Conservation (phyloP, 2,113 vertebrate genomes). For the Cricetomys ansorgei region DNA sequence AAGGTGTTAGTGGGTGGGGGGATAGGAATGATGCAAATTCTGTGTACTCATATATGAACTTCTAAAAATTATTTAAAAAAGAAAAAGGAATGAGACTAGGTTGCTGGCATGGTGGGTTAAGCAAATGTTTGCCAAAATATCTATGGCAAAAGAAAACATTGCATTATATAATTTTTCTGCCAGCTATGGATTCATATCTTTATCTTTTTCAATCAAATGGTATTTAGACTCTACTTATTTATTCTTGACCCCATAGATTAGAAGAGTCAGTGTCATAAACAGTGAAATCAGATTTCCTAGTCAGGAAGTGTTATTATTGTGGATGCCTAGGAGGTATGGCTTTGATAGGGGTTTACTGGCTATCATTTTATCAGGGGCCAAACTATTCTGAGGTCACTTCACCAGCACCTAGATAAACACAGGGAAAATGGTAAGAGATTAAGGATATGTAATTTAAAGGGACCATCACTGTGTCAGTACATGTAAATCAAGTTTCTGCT, state of each 20-base stretch:
- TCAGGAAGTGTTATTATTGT: not conserved
- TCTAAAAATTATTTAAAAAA: not conserved
- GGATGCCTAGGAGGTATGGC: not conserved
- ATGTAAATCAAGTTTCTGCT: not conserved
- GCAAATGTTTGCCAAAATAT: slow-evolving; percentile 15
- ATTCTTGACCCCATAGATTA: not conserved
- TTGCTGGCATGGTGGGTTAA: not conserved
- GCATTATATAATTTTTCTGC: slow-evolving; percentile 14
- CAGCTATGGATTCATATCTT: not conserved
- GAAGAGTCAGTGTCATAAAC: not conserved
- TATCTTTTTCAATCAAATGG: not conserved
- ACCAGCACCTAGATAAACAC: not conserved
- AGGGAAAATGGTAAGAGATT: not conserved
- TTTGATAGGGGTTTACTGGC: not conserved
- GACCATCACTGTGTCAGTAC: not conserved
- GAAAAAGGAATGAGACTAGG: not conserved
- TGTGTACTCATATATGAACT: not conserved
- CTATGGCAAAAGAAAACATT: slow-evolving; percentile 37
- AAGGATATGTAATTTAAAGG: not conserved
- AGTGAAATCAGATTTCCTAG: not conserved
- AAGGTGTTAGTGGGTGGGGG: not conserved
- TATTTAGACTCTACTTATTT: not conserved
- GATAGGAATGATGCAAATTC: not conserved
- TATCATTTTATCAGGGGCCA: not conserved
- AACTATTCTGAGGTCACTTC: not conserved